Evolutionary conservation across 92 coral and sea anemone species (phyloP), one percentile per base, ranked within the genome.

Genomic region (Parazoanthus darwini): DNA sequence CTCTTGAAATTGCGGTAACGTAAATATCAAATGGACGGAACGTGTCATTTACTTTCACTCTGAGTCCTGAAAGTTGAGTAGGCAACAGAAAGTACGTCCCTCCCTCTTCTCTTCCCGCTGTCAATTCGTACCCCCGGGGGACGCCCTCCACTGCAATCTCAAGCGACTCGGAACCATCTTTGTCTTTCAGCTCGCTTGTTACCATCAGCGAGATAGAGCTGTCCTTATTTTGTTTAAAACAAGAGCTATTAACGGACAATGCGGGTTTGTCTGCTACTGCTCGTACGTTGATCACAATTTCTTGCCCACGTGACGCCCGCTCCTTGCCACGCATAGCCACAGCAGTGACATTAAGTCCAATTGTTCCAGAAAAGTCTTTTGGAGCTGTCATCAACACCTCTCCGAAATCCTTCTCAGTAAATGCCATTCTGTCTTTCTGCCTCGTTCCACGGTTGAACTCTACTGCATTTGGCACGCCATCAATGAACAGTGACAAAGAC

Each of bases 121-220:
- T 70, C 44, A 87, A 73, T 63, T 77, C 86, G 90, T 91, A 91
- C 50, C 90, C 90, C 15, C 68, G 48, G 54, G 94, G 96, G 46
- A 93, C 73, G 18, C 94, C 92, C 74, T 93, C 79, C 37, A 85
- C 75, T 42, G 44, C 73, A n/a, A 86, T 18, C 37, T 89, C 79
- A 11, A 93, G 82, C 75, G 86, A 91, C 68, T 93, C 96, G 38
- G 94, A 93, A 25, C 96, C 94, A 77, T 91, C 94, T 11, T 16
- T 51, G 25, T 93, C 96, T 82, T 26, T 33, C 51, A 85, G 77
- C 37, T 80, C 77, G 71, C 89, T 88, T 36, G 44, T 74, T 58
- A 93, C 51, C 82, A 43, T 39, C 33, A 93, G 92, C 26, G 94
- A 90, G 29, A 93, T 86, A 36, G 51, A 78, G 74, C 80, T 70